Evolutionary conservation across 1,140 invertebrate species (phyloP).

Genomic region (Drosophila parvula): DNA sequence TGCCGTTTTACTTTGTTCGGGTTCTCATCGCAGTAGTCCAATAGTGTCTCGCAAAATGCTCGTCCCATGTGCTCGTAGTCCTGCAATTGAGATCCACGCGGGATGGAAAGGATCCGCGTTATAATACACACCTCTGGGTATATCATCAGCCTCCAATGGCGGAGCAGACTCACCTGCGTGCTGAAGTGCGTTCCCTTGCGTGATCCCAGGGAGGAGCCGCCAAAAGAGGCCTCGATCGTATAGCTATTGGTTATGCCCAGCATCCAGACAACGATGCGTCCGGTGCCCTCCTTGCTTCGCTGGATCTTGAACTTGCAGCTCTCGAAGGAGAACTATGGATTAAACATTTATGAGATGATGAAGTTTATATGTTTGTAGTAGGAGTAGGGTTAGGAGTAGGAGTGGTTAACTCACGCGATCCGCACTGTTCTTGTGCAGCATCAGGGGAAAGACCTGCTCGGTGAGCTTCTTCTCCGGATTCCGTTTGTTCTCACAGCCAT

Average conservation of each 20-base stretch:
- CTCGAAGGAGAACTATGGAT: constrained; percentile 93
- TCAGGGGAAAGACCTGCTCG: constrained; percentile 96
- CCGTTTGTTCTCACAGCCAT: constrained; percentile 96
- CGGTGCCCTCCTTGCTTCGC: constrained; percentile 96
- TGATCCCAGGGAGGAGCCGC: constrained; percentile 92
- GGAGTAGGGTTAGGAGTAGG: background rate
- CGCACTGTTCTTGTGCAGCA: constrained; percentile 96
- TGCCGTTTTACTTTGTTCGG: constrained; percentile 92
- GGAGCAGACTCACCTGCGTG: constrained; percentile 79
- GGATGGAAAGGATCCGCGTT: background rate
- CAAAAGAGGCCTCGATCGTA: constrained; percentile 97
- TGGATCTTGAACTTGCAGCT: constrained; percentile 97
- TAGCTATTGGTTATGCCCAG: constrained; percentile 97
- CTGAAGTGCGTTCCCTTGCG: constrained; percentile 94
- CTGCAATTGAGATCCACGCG: constrained; percentile 35
- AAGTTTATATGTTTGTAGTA: background rate
- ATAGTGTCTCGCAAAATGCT: constrained; percentile 95
- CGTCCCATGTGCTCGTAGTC: constrained; percentile 91
- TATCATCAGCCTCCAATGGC: too few relatives aligned
- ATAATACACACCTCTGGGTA: too few relatives aligned
- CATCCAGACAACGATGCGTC: constrained; percentile 96
- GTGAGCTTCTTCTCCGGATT: constrained; percentile 90
- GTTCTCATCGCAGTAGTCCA: constrained; percentile 95
- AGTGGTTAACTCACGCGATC: constrained; percentile 89
- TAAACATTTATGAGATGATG: background rate